These are phyloP conservation scores for Globia sparganii DNA, from an alignment of 2,888 invertebrate species.

Conservation along the genomic window DNA sequence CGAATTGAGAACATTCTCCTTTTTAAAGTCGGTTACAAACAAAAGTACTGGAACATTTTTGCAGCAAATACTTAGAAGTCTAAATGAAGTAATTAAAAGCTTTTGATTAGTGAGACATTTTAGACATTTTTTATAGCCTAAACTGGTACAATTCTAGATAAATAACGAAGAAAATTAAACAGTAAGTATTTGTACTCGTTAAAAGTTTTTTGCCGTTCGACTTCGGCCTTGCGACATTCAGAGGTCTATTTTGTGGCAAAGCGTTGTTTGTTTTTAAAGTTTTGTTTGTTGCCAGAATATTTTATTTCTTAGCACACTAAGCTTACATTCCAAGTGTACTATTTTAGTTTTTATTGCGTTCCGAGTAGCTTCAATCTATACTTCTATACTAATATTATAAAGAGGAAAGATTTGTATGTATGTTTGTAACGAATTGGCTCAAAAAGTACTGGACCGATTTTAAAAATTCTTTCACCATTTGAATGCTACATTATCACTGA, in stretches of 20 bases:
- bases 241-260: conserved; percentile 29
- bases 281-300: conserved; percentile 45
- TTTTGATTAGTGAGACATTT: conserved; percentile 9
- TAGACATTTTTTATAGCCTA: background rate
- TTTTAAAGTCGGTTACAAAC: background rate
- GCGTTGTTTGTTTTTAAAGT: conserved; percentile 43
- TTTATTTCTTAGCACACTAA: conserved; percentile 38
- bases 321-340: conserved; percentile 17
- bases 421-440: no score
- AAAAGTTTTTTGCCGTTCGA: conserved; percentile 40
- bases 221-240: conserved; percentile 36
- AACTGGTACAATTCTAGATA: conserved; percentile 6
- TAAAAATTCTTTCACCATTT: no score
- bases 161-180: conserved; percentile 26
- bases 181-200: conserved; percentile 35
- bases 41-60: background rate
- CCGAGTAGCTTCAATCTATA: background rate
- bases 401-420: no score
- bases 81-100: background rate
- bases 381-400: no score
- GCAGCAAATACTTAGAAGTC: background rate
- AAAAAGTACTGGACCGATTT: no score
- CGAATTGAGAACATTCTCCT: background rate
- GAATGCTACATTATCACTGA: no score
- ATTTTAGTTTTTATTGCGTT: conserved; percentile 29